Evolutionary conservation across 1,140 invertebrate genomes (phyloP).

Genomic region (Stegodyphus dumicola): DNA sequence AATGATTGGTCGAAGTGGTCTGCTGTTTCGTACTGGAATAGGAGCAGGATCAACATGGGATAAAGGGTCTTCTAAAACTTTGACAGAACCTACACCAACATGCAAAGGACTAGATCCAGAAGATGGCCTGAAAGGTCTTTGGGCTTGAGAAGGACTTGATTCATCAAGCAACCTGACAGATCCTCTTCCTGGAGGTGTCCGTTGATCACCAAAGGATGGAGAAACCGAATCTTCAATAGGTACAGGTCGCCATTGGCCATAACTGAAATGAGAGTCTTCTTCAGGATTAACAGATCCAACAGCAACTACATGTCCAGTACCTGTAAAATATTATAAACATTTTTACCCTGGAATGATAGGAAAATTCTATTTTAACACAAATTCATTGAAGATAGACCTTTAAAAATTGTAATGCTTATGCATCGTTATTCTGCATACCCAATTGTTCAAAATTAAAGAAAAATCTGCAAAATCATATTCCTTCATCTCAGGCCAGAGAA

Average conservation of each 20-base stretch:
- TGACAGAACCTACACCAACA: slow-evolving; percentile 40
- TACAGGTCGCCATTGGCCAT: slow-evolving; percentile 48
- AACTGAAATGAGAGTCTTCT: slow-evolving; percentile 29
- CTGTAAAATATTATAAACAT: too few species aligned
- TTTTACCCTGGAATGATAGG: too few species aligned
- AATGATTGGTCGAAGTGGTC: background rate
- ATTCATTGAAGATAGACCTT: too few species aligned
- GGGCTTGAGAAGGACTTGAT: background rate
- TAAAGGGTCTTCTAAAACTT: slow-evolving; percentile 39
- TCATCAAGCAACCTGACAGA: slow-evolving; percentile 14
- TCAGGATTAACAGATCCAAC: slow-evolving; percentile 19
- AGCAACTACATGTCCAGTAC: slow-evolving; percentile 9
- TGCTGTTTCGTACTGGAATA: slow-evolving; percentile 8
- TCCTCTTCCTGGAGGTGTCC: background rate
- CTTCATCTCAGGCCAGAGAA: too few species aligned
- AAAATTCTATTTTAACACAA: too few species aligned
- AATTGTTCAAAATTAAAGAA: too few species aligned
- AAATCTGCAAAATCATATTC: too few species aligned
- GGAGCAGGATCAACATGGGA: slow-evolving; percentile 35
- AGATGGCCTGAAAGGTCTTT: background rate
- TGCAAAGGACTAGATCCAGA: background rate
- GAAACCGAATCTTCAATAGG: slow-evolving; percentile 47
- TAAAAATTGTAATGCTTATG: too few species aligned
- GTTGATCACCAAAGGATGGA: slow-evolving; percentile 37
- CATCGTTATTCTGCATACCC: too few species aligned